Base-by-base conservation (phyloP, 2,888 invertebrate genomes). In the Eupithecia pulchellata region DNA sequence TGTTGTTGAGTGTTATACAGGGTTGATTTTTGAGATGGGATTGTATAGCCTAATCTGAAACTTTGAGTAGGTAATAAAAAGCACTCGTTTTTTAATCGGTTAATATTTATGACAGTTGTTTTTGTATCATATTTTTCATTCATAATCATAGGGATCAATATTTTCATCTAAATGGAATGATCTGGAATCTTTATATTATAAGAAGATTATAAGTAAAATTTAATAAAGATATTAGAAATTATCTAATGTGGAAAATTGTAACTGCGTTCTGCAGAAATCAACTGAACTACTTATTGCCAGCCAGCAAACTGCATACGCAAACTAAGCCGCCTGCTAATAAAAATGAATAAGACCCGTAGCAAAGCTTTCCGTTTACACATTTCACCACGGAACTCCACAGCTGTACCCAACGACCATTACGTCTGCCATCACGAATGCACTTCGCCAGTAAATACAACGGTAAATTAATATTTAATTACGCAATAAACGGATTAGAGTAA, bases 401-500 rank as follows among this genome's bases (percentile, higher is more conserved):
- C 72, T 72, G 66, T 52, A 64, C 67, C 69, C 69, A 60, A 60
- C 62, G 58, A 66, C 72, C 61, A 69, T 69, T 55, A 60, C 32
- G 3, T n/a, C 20, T n/a, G 29, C 29, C 52, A n/a, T 30, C 11
- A 66, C 66, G 39, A 73, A 64, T 70, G 73, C 73, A 73, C 67
- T 69, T 47, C 25, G 60, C 66, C 67, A 55, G 69, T 66, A 67
- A 66, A 52, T 52, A 52, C 25, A 52, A 69, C 69, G 73, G 73
- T 73, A 64, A 69, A 73, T 69, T 73, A 67, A 62, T 73, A 69
- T 67, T 69, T 73, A 73, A 69, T 69, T 57, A 69, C 62, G 66
- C 69, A 55, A 60, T 64, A 66, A 66, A 57, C 63, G 64, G 60
- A 69, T 69, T 64, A 72, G 66, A 60, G 69, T 63, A 62, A 68